These are phyloP conservation scores for Heteractis magnifica DNA, from an alignment of 92 coral and sea anemone species.

Conservation along the genomic window DNA sequence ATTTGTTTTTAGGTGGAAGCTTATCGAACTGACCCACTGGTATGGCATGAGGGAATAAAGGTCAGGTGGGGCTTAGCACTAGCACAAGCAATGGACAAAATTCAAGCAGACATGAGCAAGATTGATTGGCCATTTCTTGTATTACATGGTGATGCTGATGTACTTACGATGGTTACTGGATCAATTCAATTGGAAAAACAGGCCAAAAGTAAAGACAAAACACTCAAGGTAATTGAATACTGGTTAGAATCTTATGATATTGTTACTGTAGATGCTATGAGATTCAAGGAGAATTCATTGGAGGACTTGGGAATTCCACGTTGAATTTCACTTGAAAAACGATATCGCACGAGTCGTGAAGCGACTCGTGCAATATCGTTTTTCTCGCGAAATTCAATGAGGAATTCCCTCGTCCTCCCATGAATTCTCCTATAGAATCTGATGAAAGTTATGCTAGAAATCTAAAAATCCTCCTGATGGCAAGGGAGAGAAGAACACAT, in stretches of 20 bases:
- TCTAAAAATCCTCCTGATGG: no score
- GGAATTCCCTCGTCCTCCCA: no score
- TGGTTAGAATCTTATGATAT: background rate
- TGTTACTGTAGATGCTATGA: no score
- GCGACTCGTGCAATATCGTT: no score
- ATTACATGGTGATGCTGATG: slow-evolving; percentile 74
- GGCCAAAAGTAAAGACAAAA: slow-evolving; percentile 72
- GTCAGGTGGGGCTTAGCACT: slow-evolving; percentile 51
- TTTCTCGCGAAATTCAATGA: no score
- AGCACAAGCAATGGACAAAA: slow-evolving; percentile 44
- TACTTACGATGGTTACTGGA: slow-evolving; percentile 48
- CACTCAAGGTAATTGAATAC: slow-evolving; percentile 59
- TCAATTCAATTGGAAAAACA: slow-evolving; percentile 53
- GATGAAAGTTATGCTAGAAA: no score
- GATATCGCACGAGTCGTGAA: no score
- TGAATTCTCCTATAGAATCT: no score
- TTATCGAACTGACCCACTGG: slow-evolving; percentile 72
- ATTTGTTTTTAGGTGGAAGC: slow-evolving; percentile 56
- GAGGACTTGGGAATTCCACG: no score
- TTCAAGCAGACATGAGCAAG: slow-evolving; percentile 30
- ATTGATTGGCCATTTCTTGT: slow-evolving; percentile 72
- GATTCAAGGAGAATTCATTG: no score
- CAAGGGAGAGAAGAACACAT: no score
- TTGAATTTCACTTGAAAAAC: no score
- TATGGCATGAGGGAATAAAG: slow-evolving; percentile 80